Conservation (phyloP, 2,888 invertebrate genomes). For the Temnothorax ravouxi region DNA sequence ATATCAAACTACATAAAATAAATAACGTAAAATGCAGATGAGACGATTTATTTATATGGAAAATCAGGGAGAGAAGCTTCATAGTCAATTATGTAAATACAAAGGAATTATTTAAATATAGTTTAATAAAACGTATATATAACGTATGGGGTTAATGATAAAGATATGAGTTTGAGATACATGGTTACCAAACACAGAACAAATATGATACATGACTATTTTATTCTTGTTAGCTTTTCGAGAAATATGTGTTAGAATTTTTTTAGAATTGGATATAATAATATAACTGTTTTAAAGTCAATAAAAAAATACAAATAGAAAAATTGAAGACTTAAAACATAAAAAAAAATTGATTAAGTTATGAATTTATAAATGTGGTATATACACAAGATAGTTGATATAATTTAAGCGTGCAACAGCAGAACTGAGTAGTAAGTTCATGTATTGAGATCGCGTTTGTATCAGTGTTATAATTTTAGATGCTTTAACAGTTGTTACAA, state of each 20-base stretch:
- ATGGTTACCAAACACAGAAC: slow-evolving; percentile 21
- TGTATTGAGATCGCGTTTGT: slow-evolving; percentile 22
- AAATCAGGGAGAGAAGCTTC: slow-evolving; percentile 66
- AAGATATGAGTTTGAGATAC: slow-evolving; percentile 21
- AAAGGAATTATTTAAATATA: slow-evolving; percentile 71
- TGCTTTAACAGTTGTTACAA: slow-evolving; percentile 33
- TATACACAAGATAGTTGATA: slow-evolving; percentile 12
- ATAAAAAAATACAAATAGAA: neutral
- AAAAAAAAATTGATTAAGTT: neutral
- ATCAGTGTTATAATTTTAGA: slow-evolving; percentile 44
- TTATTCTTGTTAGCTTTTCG: slow-evolving; percentile 8
- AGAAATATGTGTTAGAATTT: slow-evolving; percentile 33
- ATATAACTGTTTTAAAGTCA: slow-evolving; percentile 16
- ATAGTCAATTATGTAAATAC: slow-evolving; percentile 83
- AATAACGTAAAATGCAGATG: slow-evolving; percentile 25
- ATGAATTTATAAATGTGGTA: slow-evolving; percentile 17
- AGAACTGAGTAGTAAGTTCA: slow-evolving; percentile 16
- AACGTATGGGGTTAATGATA: slow-evolving; percentile 1
- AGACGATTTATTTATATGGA: slow-evolving; percentile 68
- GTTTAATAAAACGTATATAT: slow-evolving; percentile 52
- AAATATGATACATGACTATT: slow-evolving; percentile 14
- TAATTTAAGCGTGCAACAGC: slow-evolving; percentile 22
- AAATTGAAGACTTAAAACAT: slow-evolving; percentile 4
- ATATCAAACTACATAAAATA: slow-evolving; percentile 1
- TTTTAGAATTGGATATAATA: neutral